A percentile compares a stretch with the other conserved stretches of the same genome.
Evolutionary conservation across 1,140 invertebrate genomes (phyloP).

Genomic region (Heliconius congener): DNA sequence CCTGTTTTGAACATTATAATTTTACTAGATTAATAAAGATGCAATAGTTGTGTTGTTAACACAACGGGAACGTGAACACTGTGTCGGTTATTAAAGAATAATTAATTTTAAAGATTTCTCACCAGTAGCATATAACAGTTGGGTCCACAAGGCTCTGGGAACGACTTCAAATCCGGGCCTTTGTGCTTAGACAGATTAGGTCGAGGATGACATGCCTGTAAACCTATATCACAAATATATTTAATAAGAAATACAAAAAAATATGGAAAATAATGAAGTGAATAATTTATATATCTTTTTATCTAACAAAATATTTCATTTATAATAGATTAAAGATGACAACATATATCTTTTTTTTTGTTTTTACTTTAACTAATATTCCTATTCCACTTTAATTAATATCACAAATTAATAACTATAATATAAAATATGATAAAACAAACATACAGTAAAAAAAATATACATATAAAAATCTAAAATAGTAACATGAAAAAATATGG

Average conservation of each 20-base stretch:
- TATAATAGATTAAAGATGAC: too few species aligned
- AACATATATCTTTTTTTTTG: too few species aligned
- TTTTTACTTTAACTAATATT: too few species aligned
- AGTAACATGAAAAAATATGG: conserved; percentile 21
- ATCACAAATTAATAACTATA: background rate
- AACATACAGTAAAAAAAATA: background rate
- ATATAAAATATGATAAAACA: conserved; percentile 17
- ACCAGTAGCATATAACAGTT: conserved; percentile 95
- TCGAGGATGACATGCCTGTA: conserved; percentile 95
- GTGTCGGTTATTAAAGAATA: too few species aligned
- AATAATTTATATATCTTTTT: too few species aligned
- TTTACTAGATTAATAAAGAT: too few species aligned
- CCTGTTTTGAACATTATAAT: too few species aligned
- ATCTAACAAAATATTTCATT: too few species aligned
- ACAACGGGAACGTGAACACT: too few species aligned
- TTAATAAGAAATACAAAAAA: background rate
- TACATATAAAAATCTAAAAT: conserved; percentile 14
- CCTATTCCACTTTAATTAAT: background rate
- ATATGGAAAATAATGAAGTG: too few species aligned
- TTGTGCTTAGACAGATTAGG: conserved; percentile 94
- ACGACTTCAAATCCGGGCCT: conserved; percentile 93
- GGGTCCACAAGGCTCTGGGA: conserved; percentile 92
- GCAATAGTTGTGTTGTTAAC: too few species aligned
- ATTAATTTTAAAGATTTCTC: conserved; percentile 13
- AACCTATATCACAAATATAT: conserved; percentile 68